Conservation (phyloP, 1,140 invertebrate genomes). For the Mya arenaria region DNA sequence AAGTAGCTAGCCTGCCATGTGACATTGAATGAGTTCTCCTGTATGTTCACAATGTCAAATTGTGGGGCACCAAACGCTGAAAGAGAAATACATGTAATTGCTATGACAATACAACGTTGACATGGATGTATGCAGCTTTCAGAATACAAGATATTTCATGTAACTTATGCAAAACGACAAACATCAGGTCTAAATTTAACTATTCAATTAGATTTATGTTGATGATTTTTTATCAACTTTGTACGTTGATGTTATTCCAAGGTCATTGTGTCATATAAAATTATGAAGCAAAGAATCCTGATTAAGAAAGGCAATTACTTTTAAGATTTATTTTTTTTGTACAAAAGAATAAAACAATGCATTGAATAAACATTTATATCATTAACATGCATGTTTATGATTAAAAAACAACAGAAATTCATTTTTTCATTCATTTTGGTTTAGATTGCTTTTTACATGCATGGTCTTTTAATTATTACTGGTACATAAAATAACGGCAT, state of each 20-base stretch:
- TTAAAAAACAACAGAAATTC: too few species aligned
- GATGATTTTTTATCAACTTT: background rate
- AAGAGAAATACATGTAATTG: conserved; percentile 53
- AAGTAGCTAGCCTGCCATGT: conserved; percentile 87
- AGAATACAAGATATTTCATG: background rate
- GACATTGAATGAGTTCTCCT: conserved; percentile 85
- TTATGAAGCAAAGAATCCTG: too few species aligned
- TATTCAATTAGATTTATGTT: background rate
- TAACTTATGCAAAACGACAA: background rate
- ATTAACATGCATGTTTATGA: too few species aligned
- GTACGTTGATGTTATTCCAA: background rate
- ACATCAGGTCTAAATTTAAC: background rate
- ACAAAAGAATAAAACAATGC: too few species aligned
- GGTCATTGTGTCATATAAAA: too few species aligned
- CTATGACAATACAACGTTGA: background rate
- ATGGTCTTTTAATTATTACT: too few species aligned
- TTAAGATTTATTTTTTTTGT: too few species aligned
- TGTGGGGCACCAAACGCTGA: conserved; percentile 88
- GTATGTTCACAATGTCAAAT: conserved; percentile 88
- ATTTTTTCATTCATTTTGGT: too few species aligned
- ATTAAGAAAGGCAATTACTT: too few species aligned
- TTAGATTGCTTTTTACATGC: too few species aligned
- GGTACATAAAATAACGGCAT: background rate
- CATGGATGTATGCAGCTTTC: background rate
- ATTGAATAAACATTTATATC: too few species aligned